Evolutionary conservation across 2,797 vertebrate genomes (phyloP).

Genomic region (Diplodus sargus): DNA sequence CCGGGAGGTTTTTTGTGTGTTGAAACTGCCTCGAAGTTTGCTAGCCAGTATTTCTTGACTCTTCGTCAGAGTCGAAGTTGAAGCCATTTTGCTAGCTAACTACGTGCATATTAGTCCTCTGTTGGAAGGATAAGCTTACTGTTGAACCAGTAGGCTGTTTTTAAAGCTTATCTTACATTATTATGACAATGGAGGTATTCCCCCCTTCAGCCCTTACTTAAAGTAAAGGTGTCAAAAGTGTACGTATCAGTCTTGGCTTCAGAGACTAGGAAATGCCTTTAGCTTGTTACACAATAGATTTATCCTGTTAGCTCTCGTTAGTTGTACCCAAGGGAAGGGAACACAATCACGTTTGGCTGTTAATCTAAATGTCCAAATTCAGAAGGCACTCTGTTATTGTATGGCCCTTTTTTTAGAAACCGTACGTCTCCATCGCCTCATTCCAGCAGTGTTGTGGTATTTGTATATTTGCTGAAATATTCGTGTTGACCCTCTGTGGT

Average conservation of each 20-base stretch:
- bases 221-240: not conserved
- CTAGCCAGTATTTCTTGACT: slow-evolving; percentile 17
- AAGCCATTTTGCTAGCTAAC: slow-evolving; percentile 73
- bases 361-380: not conserved
- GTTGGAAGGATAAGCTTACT: not conserved
- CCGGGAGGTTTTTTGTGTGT: accelerated
- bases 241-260: slow-evolving; percentile 1
- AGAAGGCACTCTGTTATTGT: slow-evolving; percentile 1
- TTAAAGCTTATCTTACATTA: not conserved
- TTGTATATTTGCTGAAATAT: not conserved
- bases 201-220: not conserved
- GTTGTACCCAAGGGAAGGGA: slow-evolving; percentile 16
- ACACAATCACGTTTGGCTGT: not conserved
- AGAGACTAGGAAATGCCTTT: slow-evolving; percentile 23
- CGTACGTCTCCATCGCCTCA: not conserved
- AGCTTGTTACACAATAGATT: slow-evolving; percentile 61
- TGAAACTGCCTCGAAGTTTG: slow-evolving; percentile 9
- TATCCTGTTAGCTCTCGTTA: slow-evolving; percentile 29
- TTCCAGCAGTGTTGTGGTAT: slow-evolving; percentile 8
- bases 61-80: slow-evolving; percentile 51
- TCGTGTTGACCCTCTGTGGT: not conserved
- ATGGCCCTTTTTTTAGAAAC: not conserved
- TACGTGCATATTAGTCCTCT: slow-evolving; percentile 33
- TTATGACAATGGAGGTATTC: accelerated
- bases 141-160: not conserved